Evolutionary conservation across 2,888 invertebrate genomes (phyloP), one percentile per base, ranked within the genome.

Genomic region (Heliconius ismenius): DNA sequence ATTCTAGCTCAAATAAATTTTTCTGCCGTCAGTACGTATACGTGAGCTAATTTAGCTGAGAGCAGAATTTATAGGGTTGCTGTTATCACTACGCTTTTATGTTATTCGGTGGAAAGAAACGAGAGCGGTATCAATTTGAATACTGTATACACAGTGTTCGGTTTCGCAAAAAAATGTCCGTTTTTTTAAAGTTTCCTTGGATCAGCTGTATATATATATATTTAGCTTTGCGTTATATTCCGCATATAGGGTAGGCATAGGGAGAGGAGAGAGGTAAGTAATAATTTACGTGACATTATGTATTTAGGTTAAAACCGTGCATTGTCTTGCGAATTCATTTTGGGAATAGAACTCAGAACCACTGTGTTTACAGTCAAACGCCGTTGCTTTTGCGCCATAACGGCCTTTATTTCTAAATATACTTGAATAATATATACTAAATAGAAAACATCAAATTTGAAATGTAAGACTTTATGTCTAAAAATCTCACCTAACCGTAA

Each of bases 1-100:
- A 54, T 28, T n/a, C 13, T 21, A 32, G n/a, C 4, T 6, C 6
- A 21, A 70, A 63, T 7, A 13, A 32, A 24, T 76, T 70, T 75
- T 68, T 43, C 58, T 77, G 74, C 68, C 72, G 26, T 67, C 80
- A 18, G 75, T 80, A 80, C 76, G 26, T 65, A 69, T 77, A 78
- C 78, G 80, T 80, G 78, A 80, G 80, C 80, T 80, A 80, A 80
- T 80, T 80, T 78, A 76, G 80, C 76, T 81, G 75, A 81, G 79
- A 81, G 80, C 81, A 79, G 73, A 76, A 80, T 80, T 76, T 80
- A 81, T 80, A 80, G 80, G 77, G 79, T 73, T 67, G 76, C 79
- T 76, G 78, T 80, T 78, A 79, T 79, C 80, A 79, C 79, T 79
- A 77, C 77, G 79, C 81, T 81, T 80, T 81, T 76, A 77, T 79